Evolutionary conservation across 30 jellyfish, hydroid and myxozoan species (phyloP), one percentile per base, ranked within the genome.

Genomic region (Rhopilema esculentum): DNA sequence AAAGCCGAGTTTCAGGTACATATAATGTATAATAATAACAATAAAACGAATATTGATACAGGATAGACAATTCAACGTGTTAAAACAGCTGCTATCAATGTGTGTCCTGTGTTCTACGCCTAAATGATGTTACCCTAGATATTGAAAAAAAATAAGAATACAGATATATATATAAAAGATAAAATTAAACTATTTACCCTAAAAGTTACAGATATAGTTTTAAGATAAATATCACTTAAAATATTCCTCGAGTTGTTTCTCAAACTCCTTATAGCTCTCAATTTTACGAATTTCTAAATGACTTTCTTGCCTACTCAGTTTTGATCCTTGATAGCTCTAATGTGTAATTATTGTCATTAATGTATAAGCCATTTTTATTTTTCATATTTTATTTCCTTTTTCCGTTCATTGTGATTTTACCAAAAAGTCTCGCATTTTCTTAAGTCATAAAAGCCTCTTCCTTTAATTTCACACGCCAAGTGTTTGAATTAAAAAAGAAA

Each of bases 101-200:
- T 76, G 87, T 76, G 87, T 76, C 74, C 75, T 76, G 87, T 76
- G 87, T 51, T 74, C 87, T 76, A 76, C 52, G 87, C 76, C 76
- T 15, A 18, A 66, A 66, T 66, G 76, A 9, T 21, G 25, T 66
- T 66, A 66, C 76, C 87, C 49, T 76, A 25, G 52, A 76, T 33
- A 8, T 33, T 33, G 30, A 76, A 73, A 76, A 17, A 48, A 50
- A 16, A 40, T 23, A 40, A 49, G 19, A 76, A 76, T 49, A 73
- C n/a, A 28, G 40, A 67, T 28, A 69, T 28, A n/a, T 18, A 28
- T 32, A 19, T 48, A 76, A 76, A 76, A 30, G 25, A 27, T 48
- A n/a, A 26, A 49, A 2, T 1, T 1, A 12, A 40, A 40, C 22
- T 48, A 27, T 12, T 76, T 76, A 76, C 87, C 49, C 52, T 76